Evolutionary conservation across 1,140 invertebrate genomes (phyloP), one percentile per base, ranked within the genome.

Genomic region (Pachypeltis micranthus): DNA sequence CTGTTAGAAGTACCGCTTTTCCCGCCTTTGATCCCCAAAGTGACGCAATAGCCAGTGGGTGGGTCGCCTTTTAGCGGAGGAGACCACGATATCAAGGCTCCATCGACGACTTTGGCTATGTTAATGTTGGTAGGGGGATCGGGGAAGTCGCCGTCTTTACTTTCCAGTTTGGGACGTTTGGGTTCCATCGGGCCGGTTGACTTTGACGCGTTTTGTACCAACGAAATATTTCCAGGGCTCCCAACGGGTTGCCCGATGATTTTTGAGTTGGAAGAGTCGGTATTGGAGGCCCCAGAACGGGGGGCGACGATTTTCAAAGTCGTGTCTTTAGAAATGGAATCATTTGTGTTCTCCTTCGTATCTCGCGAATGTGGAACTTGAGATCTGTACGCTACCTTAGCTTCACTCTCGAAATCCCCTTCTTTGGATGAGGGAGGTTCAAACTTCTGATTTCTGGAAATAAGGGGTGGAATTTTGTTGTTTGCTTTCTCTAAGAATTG

Each of bases 121-220:
- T 98, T 98, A 66, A 98, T 98, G 39, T 93, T 91, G 23, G 92
- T 96, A 26, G 96, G 96, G 3, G 96, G 94, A 39, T 94, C 95
- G 10, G 96, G 96, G n/a, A n/a, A n/a, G n/a, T n/a, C n/a, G n/a
- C n/a, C n/a, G n/a, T n/a, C n/a, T n/a, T 2, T n/a, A n/a, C n/a
- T n/a, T n/a, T n/a, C n/a, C 73, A 90, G 98, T 21, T 51, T 21
- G 21, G 3, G 12, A 16, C 31, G 7, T 39, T 39, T 39, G 7
- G 31, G 31, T 39, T 39, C 16, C 31, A 10, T 7, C 31, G 31
- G 31, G 7, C 16, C 31, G 16, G 31, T 10, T 10, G 31, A 39
- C 7, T 39, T 39, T 10, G 31, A 10, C 31, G 7, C 31, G 31
- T 7, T 7, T 39, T 7, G 31, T 7, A 16, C 7, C 16, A 16